phyloP scores from a whole-genome alignment of 64 coral and sea anemone genomes.

The Cladopsammia gracilis region DNA sequence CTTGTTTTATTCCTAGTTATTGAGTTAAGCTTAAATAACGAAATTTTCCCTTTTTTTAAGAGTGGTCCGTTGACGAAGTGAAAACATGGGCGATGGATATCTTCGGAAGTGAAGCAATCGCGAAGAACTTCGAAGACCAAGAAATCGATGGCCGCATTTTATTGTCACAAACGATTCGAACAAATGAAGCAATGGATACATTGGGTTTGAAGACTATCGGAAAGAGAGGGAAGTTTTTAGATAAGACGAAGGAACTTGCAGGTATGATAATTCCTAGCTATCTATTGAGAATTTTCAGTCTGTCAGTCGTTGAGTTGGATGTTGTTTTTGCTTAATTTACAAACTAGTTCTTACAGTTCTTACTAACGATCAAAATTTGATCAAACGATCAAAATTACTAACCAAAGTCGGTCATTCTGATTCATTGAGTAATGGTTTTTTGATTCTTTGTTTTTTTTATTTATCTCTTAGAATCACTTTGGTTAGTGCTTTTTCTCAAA shows the following conservation, averaged over 20 bases:
- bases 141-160: conserved; percentile 36
- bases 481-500: no score
- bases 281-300: no score
- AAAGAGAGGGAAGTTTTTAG: conserved; percentile 13
- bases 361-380: no score
- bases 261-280: background rate
- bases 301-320: no score
- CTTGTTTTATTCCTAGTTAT: background rate
- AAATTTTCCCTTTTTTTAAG: background rate
- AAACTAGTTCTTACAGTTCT: no score
- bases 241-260: background rate
- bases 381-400: no score
- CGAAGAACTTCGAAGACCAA: conserved; percentile 7
- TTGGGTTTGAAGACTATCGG: conserved; percentile 24
- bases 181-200: conserved; percentile 1
- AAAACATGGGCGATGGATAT: background rate
- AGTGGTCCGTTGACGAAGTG: conserved; percentile 22
- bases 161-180: background rate
- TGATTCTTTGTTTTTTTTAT: no score
- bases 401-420: no score
- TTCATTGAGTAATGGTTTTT: no score
- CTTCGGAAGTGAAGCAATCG: conserved; percentile 16
- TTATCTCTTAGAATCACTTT: no score
- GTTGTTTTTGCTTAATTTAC: no score
- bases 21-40: background rate